Base-by-base conservation (phyloP, 2,797 vertebrate genomes). In the Myripristis murdjan region DNA sequence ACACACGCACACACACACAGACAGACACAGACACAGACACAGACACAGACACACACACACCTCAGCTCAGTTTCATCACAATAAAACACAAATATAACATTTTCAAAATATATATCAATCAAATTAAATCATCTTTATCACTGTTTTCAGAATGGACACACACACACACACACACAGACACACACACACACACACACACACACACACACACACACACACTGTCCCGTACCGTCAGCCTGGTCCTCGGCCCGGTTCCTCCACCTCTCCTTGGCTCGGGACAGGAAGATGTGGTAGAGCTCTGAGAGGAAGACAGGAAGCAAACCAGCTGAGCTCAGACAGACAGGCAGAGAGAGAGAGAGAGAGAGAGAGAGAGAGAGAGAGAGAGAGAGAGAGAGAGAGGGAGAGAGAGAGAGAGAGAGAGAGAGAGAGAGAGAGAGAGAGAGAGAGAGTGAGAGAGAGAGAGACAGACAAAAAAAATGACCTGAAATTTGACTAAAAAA, bases 281-380 rank as follows among this genome's bases (percentile, higher is more conserved):
- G 94, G 91, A 99, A 99, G 87, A 99, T 99, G 93, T 99, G 98
- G 79, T 98, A 99, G 75, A 99, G 96, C 89, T 99, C 98, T 99
- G 58, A 10, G 8, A 53, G 4, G 44, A 1, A 10, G n/a, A n/a
- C 22, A 72, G 23, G 66, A 43, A 1, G 46, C 37, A 10, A 8
- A 10, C 37, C 39, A 5, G 41, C 22, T 5, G 4, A 35, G 16
- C 37, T 9, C 60, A 43, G n/a, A n/a, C n/a, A n/a, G n/a, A n/a
- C n/a, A n/a, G n/a, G n/a, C n/a, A n/a, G n/a, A n/a, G n/a, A n/a
- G 22, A 14, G 20, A 41, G 9, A 57, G 23, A 60, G 22, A 11
- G 12, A 44, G 7, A 41, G 18, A 2, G 8, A 6, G 8, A 48
- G 8, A 10, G 41, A 22, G 16, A 39, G 54, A 64, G 41, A 15